phyloP scores from a whole-genome alignment of 2,113 vertebrate species.

The Mormyrus lacerda region DNA sequence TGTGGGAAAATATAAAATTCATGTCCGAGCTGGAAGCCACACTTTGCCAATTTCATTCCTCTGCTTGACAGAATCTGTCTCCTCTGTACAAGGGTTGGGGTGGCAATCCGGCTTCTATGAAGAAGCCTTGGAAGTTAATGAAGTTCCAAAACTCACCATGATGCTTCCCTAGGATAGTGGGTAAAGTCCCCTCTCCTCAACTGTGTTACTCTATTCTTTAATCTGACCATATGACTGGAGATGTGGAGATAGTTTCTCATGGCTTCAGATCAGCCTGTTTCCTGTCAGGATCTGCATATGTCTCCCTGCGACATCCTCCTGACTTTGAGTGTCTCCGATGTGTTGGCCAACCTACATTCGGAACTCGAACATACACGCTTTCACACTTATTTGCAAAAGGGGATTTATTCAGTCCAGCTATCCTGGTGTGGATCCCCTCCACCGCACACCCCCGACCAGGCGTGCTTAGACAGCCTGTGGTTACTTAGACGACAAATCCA shows the following conservation, averaged over 20 bases:
- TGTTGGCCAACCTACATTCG: background rate
- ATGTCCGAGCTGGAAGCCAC: conserved; percentile 7
- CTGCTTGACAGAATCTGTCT: conserved; percentile 6
- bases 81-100: background rate
- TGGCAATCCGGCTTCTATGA: background rate
- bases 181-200: background rate
- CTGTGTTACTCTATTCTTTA: background rate
- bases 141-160: background rate
- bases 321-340: background rate
- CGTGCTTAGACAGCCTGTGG: background rate
- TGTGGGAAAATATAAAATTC: conserved; percentile 22
- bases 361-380: background rate
- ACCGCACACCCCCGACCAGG: background rate
- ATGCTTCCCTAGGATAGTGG: background rate
- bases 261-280: background rate
- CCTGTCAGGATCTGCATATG: background rate
- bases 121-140: background rate
- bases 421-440: conserved; percentile 9
- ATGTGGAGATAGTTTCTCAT: background rate
- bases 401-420: conserved; percentile 15
- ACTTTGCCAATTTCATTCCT: background rate
- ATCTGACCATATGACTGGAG: background rate
- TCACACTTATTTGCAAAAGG: conserved; percentile 14
- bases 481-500: conserved; percentile 28
- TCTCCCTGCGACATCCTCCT: background rate